Conservation (phyloP, 2,888 invertebrate species). For the Caenorhabditis virilis region DNA sequence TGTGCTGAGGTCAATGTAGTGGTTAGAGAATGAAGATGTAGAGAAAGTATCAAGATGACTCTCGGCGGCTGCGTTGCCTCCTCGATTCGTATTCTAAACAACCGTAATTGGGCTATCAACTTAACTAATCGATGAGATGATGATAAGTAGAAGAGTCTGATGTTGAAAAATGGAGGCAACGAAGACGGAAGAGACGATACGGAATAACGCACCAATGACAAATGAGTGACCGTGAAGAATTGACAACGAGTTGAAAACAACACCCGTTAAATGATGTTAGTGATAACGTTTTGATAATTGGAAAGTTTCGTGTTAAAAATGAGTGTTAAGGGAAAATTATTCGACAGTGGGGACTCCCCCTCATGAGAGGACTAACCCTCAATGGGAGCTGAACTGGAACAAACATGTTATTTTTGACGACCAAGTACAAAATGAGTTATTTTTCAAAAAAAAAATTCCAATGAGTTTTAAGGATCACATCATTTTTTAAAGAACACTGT, state of each 20-base stretch:
- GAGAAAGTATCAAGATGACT: not conserved
- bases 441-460: too few species aligned
- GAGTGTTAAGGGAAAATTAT: too few species aligned
- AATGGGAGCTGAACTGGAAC: too few species aligned
- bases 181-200: not conserved
- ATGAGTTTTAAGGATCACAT: too few species aligned
- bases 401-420: too few species aligned
- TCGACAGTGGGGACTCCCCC: too few species aligned
- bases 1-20: not conserved
- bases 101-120: conserved; percentile 42
- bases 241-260: conserved; percentile 38
- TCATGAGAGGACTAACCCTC: too few species aligned
- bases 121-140: conserved; percentile 19
- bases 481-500: too few species aligned
- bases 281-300: too few species aligned
- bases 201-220: conserved; percentile 25
- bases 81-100: conserved; percentile 20
- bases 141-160: conserved; percentile 1
- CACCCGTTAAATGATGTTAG: too few species aligned
- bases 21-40: not conserved
- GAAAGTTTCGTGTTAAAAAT: too few species aligned
- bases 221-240: conserved; percentile 41
- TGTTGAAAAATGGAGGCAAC: conserved; percentile 5
- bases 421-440: too few species aligned
- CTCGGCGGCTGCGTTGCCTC: conserved; percentile 6